These are phyloP conservation scores for Fregata magnificens DNA, from an alignment of 2,113 vertebrate genomes.

Conservation along the genomic window DNA sequence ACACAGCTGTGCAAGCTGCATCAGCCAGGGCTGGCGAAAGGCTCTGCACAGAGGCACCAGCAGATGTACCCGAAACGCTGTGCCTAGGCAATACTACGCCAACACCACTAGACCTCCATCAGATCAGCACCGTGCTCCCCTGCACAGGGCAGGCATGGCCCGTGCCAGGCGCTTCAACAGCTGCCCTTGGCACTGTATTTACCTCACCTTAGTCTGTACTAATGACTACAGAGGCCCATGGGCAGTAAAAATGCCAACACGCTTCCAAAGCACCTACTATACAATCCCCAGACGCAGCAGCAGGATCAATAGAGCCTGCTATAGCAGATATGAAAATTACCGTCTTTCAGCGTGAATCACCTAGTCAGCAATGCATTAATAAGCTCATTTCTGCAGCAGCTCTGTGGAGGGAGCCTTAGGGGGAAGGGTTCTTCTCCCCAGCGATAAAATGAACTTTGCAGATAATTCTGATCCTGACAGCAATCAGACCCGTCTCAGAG, in stretches of 20 bases:
- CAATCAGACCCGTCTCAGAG: background rate
- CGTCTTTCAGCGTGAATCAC: background rate
- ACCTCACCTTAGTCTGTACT: background rate
- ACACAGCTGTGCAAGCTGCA: background rate
- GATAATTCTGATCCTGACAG: background rate
- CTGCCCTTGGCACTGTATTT: background rate
- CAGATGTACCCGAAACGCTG: rapidly evolving
- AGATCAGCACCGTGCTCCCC: background rate
- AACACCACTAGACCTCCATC: background rate
- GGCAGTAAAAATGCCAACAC: background rate
- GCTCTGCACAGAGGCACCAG: rapidly evolving
- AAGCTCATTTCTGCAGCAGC: background rate
- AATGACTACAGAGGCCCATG: background rate
- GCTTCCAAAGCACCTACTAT: background rate
- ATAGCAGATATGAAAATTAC: background rate
- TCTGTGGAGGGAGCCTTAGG: background rate
- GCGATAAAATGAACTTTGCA: background rate
- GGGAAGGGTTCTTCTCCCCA: background rate
- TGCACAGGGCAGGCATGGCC: background rate
- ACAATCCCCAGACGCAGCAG: background rate
- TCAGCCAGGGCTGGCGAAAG: background rate
- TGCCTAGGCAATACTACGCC: background rate
- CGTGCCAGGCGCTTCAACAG: background rate
- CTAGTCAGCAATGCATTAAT: background rate
- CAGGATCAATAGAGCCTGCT: background rate